Base-by-base conservation (phyloP, 2,888 invertebrate species). In the Athetis lepigone region DNA sequence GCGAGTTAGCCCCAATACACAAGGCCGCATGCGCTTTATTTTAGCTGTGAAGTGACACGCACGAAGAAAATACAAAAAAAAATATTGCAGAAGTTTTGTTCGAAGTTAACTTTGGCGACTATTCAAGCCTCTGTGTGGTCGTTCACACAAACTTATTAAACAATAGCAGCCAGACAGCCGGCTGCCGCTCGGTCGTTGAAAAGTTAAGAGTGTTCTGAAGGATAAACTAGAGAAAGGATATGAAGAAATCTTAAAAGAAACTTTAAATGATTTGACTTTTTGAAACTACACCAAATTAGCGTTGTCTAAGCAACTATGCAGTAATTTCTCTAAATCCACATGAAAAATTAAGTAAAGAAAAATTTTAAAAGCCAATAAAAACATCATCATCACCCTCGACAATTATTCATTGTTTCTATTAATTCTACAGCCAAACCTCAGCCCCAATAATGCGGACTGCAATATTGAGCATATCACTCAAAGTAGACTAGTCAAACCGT, bases 11-110 rank as follows among this genome's bases (percentile, higher is more conserved):
- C 84, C 82, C 82, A 81, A 80, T 86, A 72, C 49, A 73, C 66
- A 85, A 86, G 83, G 85, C 86, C 85, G 59, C 43, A 56, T 72
- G 66, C 64, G 75, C 79, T 80, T 79, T 84, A 81, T 86, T 86
- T 87, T 73, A 80, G 81, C 75, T 77, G 81, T 65, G 77, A 82
- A 77, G 58, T 69, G 81, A 79, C 58, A 68, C 62, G 59, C 39
- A 58, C 47, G 43, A 46, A 50, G 40, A 65, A 77, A 70, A 42
- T 4, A 55, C 39, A 51, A 74, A 65, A 66, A 63, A 43, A 33
- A 51, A 21, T 18, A 27, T 39, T 9, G 6, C 36, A 39, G 46
- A 63, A 50, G 51, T 50, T 70, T 7, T 45, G 37, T 75, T 33
- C 16, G 11, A 46, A 60, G 33, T 49, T 29, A 70, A 39, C n/a